Conservation (phyloP, 2,113 vertebrate genomes). For the Bubo bubo region DNA sequence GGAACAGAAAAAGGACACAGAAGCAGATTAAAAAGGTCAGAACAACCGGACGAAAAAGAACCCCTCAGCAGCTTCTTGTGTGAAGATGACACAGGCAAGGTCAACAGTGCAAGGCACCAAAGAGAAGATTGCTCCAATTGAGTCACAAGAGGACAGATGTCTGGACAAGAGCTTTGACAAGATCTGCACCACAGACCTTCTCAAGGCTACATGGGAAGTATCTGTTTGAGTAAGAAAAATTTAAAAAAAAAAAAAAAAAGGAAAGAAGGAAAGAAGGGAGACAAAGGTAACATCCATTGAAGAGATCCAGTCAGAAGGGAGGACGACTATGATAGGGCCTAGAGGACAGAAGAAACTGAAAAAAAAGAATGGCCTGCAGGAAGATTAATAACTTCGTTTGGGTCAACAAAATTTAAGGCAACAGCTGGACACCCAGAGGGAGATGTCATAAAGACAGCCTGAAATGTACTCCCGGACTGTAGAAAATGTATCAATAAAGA, state of each 20-base stretch:
- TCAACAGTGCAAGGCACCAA: neutral
- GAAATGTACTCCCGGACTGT: neutral
- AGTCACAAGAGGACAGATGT: neutral
- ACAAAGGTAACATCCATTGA: neutral
- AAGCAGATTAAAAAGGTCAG: conserved; percentile 10
- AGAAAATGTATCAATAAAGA: neutral
- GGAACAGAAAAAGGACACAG: neutral
- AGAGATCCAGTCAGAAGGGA: neutral
- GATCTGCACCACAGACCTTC: neutral
- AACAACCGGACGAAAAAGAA: conserved; percentile 21
- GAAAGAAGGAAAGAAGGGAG: neutral
- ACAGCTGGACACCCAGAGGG: neutral
- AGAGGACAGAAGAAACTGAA: neutral
- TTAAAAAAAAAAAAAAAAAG: too few species aligned
- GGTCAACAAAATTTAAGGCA: neutral
- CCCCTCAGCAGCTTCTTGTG: conserved; percentile 36
- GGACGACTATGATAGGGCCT: too few species aligned
- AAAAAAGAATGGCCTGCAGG: neutral
- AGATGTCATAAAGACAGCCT: neutral
- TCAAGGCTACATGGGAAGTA: neutral
- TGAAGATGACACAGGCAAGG: conserved; percentile 23
- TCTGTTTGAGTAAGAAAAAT: neutral
- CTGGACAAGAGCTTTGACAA: neutral
- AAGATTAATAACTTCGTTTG: neutral
- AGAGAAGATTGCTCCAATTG: neutral